Evolutionary conservation across 2,888 invertebrate genomes (phyloP).

Genomic region (Mycalesis mineus): DNA sequence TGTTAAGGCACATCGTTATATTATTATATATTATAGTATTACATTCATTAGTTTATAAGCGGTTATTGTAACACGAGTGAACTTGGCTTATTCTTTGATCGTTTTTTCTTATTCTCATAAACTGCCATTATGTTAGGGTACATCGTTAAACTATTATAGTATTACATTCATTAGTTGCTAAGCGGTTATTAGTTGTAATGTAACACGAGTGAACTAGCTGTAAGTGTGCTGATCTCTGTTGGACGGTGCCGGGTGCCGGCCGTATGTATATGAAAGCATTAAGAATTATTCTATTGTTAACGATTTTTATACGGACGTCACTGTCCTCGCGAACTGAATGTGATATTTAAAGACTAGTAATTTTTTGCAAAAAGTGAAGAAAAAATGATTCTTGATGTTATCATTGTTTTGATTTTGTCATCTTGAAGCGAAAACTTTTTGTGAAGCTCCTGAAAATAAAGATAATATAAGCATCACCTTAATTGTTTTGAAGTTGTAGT

Average conservation of each 20-base stretch:
- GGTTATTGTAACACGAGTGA: conserved; percentile 63
- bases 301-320: conserved; percentile 74
- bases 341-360: conserved; percentile 75
- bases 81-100: no score
- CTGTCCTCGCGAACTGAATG: conserved; percentile 75
- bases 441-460: conserved; percentile 73
- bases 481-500: not conserved
- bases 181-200: conserved; percentile 64
- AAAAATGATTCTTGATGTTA: conserved; percentile 77
- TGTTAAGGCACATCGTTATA: conserved; percentile 63
- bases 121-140: conserved; percentile 69
- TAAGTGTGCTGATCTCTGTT: conserved; percentile 74
- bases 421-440: conserved; percentile 70
- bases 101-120: conserved; percentile 53
- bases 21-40: conserved; percentile 49
- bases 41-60: conserved; percentile 59
- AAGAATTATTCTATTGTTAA: conserved; percentile 76
- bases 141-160: conserved; percentile 60
- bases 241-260: conserved; percentile 66
- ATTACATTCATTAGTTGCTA: conserved; percentile 55
- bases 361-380: conserved; percentile 59
- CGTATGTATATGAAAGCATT: conserved; percentile 67
- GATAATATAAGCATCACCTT: conserved; percentile 13
- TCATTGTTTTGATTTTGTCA: conserved; percentile 74
- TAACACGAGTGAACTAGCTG: conserved; percentile 62